Percentiles rank a stretch among this genome's conserved stretches.
Conservation (phyloP, 1,140 invertebrate genomes). For the Euura lappo region DNA sequence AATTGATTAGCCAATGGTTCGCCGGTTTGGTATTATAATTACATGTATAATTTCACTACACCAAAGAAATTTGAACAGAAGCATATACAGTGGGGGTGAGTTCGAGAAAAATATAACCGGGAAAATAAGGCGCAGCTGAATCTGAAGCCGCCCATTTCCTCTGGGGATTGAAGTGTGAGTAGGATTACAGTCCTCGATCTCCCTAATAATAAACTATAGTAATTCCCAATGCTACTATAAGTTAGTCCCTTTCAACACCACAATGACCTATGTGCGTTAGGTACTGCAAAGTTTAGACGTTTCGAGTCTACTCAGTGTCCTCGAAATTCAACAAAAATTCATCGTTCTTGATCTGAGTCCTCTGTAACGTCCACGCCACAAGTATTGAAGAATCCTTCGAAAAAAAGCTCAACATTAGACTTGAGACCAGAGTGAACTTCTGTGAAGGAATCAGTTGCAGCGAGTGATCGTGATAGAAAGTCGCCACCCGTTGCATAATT, state of each 20-base stretch:
- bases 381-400: too few species aligned
- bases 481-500: not conserved
- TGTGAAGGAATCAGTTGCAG: not conserved
- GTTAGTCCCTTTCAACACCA: slow-evolving; percentile 59
- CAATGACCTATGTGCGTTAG: slow-evolving; percentile 51
- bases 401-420: too few species aligned
- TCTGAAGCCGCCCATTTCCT: slow-evolving; percentile 56
- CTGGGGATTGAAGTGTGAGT: slow-evolving; percentile 53
- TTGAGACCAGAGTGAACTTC: not conserved
- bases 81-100: too few species aligned
- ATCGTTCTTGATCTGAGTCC: too few species aligned
- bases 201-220: slow-evolving; percentile 61
- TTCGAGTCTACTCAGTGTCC: slow-evolving; percentile 31
- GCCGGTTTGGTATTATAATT: too few species aligned
- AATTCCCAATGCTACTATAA: slow-evolving; percentile 63
- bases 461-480: not conserved
- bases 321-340: not conserved
- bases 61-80: too few species aligned
- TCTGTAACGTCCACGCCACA: too few species aligned
- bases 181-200: slow-evolving; percentile 60
- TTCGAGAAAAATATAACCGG: too few species aligned
- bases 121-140: slow-evolving; percentile 28
- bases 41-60: too few species aligned
- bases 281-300: slow-evolving; percentile 19
- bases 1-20: too few species aligned